A percentile compares a stretch with the other conserved stretches of the same genome.
Conservation (phyloP, 2,888 invertebrate species). For the Cerceris rybyensis region DNA sequence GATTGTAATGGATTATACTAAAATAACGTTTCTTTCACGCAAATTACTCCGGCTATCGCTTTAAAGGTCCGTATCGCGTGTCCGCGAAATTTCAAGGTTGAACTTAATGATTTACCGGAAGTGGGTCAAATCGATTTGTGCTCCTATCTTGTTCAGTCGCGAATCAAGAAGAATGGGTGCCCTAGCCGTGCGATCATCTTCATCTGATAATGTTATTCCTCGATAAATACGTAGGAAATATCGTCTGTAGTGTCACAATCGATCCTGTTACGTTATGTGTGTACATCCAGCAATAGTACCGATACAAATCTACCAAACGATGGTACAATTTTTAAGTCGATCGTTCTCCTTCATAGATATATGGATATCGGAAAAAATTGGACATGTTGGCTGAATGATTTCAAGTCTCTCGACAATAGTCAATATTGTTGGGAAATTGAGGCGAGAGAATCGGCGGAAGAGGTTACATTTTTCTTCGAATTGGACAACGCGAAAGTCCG, state of each 20-base stretch:
- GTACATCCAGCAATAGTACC: too few species aligned
- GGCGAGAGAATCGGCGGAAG: neutral
- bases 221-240: too few species aligned
- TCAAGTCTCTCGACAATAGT: too few species aligned
- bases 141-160: neutral
- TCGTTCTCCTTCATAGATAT: too few species aligned
- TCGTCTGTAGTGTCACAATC: too few species aligned
- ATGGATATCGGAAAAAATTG: too few species aligned
- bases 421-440: too few species aligned
- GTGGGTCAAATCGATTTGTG: conserved; percentile 15
- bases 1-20: neutral
- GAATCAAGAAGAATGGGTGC: neutral
- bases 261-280: too few species aligned
- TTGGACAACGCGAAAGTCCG: neutral
- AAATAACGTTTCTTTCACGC: neutral
- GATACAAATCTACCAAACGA: too few species aligned
- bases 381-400: too few species aligned
- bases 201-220: too few species aligned
- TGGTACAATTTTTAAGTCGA: too few species aligned
- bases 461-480: neutral
- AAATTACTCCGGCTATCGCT: neutral
- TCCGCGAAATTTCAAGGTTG: conserved; percentile 5
- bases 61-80: conserved; percentile 7
- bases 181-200: neutral
- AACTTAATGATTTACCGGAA: conserved; percentile 9